phyloP scores from a whole-genome alignment of 2,888 invertebrate genomes.

The Papilio demoleus region DNA sequence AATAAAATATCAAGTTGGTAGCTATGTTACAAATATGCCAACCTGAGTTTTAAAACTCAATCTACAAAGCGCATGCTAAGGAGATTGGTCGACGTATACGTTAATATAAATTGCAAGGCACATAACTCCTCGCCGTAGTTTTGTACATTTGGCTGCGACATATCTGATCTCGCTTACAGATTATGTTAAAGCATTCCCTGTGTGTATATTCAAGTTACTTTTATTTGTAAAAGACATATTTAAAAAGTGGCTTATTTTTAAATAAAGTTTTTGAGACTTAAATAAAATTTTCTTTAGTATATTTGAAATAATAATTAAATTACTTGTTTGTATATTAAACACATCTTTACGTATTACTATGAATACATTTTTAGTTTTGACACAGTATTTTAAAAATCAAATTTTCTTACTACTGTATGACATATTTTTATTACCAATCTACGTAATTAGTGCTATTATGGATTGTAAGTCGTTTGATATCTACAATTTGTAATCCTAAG shows the following conservation, averaged over 20 bases:
- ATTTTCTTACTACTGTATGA: neutral
- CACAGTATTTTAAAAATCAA: no score
- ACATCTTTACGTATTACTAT: no score
- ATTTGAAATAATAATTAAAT: no score
- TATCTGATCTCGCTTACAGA: slow-evolving; percentile 34
- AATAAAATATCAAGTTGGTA: slow-evolving; percentile 22
- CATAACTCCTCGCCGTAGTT: slow-evolving; percentile 32
- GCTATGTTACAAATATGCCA: slow-evolving; percentile 34
- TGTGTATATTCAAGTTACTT: slow-evolving; percentile 4
- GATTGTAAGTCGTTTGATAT: neutral
- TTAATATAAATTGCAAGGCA: slow-evolving; percentile 39
- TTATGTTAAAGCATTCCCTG: slow-evolving; percentile 25
- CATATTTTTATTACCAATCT: neutral
- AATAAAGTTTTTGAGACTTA: no score
- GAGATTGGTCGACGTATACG: slow-evolving; percentile 35
- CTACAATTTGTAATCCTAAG: neutral
- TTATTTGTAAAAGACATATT: neutral
- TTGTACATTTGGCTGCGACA: slow-evolving; percentile 29
- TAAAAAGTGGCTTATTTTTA: neutral
- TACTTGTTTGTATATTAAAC: no score
- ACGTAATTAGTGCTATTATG: neutral
- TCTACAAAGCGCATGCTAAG: slow-evolving; percentile 35
- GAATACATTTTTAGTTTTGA: no score
- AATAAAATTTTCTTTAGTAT: no score
- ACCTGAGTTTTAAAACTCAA: slow-evolving; percentile 36